Percentiles rank a stretch among this genome's conserved stretches.
Evolutionary conservation across 2,888 invertebrate genomes (phyloP).

Genomic region (Portevinia maculata): DNA sequence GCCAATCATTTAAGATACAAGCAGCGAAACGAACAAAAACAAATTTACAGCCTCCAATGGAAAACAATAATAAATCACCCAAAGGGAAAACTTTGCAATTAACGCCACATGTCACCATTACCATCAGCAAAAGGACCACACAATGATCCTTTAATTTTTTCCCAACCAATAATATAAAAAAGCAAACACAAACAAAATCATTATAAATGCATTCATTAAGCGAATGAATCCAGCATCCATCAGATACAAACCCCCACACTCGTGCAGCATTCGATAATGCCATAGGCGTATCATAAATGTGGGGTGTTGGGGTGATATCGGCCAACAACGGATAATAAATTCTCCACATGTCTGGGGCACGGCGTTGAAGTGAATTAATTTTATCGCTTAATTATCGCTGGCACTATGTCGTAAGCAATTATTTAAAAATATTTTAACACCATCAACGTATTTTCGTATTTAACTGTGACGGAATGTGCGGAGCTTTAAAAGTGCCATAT

Average conservation of each 20-base stretch:
- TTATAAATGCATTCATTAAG: slow-evolving; percentile 71
- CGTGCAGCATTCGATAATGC: slow-evolving; percentile 35
- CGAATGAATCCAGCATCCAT: slow-evolving; percentile 68
- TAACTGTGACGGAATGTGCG: slow-evolving; percentile 1
- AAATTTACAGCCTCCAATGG: slow-evolving; percentile 18
- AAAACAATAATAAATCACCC: slow-evolving; percentile 65
- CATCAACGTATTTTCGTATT: slow-evolving; percentile 39
- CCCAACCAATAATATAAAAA: slow-evolving; percentile 40
- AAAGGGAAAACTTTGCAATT: slow-evolving; percentile 70
- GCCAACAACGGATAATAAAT: slow-evolving; percentile 52
- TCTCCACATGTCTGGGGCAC: slow-evolving; percentile 76
- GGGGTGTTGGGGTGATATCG: slow-evolving; percentile 28
- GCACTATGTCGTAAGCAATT: slow-evolving; percentile 61
- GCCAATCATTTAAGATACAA: slow-evolving; percentile 35
- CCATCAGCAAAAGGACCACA: slow-evolving; percentile 65
- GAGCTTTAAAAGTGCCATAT: background rate
- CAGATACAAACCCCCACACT: slow-evolving; percentile 57
- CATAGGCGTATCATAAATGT: slow-evolving; percentile 30
- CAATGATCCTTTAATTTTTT: slow-evolving; percentile 55
- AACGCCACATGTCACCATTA: slow-evolving; percentile 61
- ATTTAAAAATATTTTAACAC: slow-evolving; percentile 65
- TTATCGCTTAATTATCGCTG: slow-evolving; percentile 82
- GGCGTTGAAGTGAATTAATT: slow-evolving; percentile 83
- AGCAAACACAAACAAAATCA: slow-evolving; percentile 66
- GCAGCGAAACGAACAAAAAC: slow-evolving; percentile 6